phyloP scores from a whole-genome alignment of 2,113 vertebrate species.

The Barbus barbus region DNA sequence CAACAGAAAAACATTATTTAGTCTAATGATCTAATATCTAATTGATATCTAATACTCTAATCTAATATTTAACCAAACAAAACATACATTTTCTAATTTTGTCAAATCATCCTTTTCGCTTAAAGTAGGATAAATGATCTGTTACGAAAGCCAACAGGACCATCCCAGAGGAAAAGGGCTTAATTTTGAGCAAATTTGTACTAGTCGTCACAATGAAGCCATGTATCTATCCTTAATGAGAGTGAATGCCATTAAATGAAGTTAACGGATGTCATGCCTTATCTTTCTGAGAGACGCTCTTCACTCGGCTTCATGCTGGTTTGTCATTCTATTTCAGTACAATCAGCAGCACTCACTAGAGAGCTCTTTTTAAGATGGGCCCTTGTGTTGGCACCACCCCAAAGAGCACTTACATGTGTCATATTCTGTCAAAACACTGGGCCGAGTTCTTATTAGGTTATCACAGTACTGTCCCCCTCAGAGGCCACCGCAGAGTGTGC shows the following conservation, averaged over 20 bases:
- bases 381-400: slow-evolving; percentile 22
- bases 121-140: background rate
- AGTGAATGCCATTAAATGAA: slow-evolving; percentile 28
- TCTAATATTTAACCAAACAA: background rate
- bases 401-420: background rate
- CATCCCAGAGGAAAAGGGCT: background rate
- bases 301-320: too few relatives aligned
- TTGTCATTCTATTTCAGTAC: background rate
- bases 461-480: background rate
- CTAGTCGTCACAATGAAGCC: background rate
- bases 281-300: slow-evolving; percentile 20
- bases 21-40: too few relatives aligned
- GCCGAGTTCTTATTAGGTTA: slow-evolving; percentile 16
- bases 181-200: too few relatives aligned
- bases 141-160: background rate
- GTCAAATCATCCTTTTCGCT: background rate
- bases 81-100: background rate
- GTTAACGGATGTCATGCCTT: background rate
- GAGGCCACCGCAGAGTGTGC: background rate
- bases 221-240: background rate
- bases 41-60: too few relatives aligned
- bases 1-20: background rate
- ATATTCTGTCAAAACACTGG: slow-evolving; percentile 16
- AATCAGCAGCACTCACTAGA: slow-evolving; percentile 29
- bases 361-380: slow-evolving; percentile 25